Percentiles rank a stretch among this genome's conserved stretches.
These are phyloP conservation scores for Norana najaformis DNA, from an alignment of 2,888 invertebrate genomes.

Conservation along the genomic window DNA sequence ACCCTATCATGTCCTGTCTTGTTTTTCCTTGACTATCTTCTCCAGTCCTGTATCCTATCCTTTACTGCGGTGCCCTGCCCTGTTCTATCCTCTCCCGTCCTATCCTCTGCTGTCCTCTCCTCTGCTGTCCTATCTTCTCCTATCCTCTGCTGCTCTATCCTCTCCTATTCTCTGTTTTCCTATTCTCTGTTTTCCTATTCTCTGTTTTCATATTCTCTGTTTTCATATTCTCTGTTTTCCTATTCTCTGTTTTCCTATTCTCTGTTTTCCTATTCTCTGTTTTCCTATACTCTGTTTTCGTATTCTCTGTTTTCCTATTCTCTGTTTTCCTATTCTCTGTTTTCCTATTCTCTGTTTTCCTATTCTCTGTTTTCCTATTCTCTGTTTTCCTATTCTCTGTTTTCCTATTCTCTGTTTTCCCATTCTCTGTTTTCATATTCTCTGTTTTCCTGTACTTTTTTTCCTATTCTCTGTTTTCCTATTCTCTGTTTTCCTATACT, in stretches of 20 bases:
- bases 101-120: too few species aligned
- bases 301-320: background rate
- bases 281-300: background rate
- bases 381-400: background rate
- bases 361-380: too few species aligned
- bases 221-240: background rate
- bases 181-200: background rate
- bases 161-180: background rate
- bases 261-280: too few species aligned
- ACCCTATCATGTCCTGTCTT: too few species aligned
- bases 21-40: too few species aligned
- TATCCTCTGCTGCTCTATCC: background rate
- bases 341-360: background rate
- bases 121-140: background rate
- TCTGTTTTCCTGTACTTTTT: too few species aligned
- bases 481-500: background rate
- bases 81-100: too few species aligned
- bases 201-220: too few species aligned
- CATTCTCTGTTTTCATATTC: background rate
- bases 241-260: too few species aligned
- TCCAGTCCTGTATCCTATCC: too few species aligned
- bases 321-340: background rate
- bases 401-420: background rate
- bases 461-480: background rate
- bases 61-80: too few species aligned